A percentile compares a stretch with the other conserved stretches of the same genome.
phyloP scores from a whole-genome alignment of 1,140 invertebrate species.

The Drosophila bocki region DNA sequence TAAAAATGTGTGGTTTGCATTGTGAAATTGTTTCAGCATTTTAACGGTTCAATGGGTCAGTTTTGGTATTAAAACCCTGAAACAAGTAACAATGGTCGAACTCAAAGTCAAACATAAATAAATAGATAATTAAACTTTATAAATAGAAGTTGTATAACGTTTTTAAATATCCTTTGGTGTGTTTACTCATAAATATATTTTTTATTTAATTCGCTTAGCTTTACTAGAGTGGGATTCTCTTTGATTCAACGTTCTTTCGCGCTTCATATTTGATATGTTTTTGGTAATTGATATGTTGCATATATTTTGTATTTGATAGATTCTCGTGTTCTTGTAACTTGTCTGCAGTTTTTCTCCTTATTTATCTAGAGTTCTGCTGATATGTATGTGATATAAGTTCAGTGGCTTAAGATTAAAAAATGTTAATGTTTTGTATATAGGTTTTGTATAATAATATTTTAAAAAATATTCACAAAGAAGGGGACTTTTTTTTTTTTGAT shows the following conservation, averaged over 20 bases:
- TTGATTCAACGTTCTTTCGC: conserved; percentile 28
- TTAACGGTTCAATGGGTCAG: conserved; percentile 76
- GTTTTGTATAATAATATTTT: conserved; percentile 57
- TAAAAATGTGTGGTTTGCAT: conserved; percentile 6
- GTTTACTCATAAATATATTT: conserved; percentile 16
- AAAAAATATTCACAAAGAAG: conserved; percentile 71
- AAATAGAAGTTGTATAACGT: neutral
- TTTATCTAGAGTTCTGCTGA: conserved; percentile 56
- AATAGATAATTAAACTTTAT: neutral
- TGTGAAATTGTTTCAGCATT: conserved; percentile 76
- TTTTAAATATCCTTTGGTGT: conserved; percentile 26
- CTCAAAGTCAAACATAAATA: neutral
- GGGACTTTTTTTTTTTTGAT: conserved; percentile 18
- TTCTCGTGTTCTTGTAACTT: conserved; percentile 41
- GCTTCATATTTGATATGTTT: conserved; percentile 77
- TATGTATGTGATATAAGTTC: conserved; percentile 77
- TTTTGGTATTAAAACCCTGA: conserved; percentile 77
- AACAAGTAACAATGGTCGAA: conserved; percentile 66
- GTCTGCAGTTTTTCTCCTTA: conserved; percentile 31
- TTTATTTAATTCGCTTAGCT: conserved; percentile 21
- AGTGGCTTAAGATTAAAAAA: conserved; percentile 57
- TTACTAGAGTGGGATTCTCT: conserved; percentile 15
- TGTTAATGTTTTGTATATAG: conserved; percentile 43
- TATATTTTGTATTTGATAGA: conserved; percentile 52
- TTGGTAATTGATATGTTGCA: conserved; percentile 77